These are phyloP conservation scores for Sturnira hondurensis DNA, from an alignment of 2,113 vertebrate genomes.

Conservation along the genomic window DNA sequence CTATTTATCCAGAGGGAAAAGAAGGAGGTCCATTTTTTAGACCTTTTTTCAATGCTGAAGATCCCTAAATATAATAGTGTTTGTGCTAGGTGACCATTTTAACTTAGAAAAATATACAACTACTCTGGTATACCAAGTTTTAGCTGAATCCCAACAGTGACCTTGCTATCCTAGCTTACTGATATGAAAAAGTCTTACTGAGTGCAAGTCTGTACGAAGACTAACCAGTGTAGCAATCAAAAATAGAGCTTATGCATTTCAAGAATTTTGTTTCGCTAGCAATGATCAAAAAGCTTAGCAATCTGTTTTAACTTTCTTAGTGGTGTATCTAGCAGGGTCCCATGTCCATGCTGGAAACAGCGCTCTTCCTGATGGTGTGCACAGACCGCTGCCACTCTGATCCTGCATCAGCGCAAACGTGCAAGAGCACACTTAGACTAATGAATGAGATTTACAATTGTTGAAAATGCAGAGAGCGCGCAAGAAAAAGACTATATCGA, in stretches of 20 bases:
- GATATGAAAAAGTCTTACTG: background rate
- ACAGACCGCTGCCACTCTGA: background rate
- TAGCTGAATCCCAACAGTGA: background rate
- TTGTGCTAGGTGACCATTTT: background rate
- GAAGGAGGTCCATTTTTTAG: background rate
- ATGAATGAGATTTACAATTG: background rate
- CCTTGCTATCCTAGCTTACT: background rate
- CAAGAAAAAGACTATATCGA: background rate
- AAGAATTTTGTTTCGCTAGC: background rate
- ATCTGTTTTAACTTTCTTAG: background rate
- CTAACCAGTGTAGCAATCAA: slow-evolving; percentile 4
- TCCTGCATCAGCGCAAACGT: background rate
- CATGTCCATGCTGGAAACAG: background rate
- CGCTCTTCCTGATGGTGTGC: background rate
- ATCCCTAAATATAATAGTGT: background rate
- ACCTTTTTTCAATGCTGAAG: background rate
- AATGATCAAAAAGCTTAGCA: background rate
- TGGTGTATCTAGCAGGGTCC: background rate
- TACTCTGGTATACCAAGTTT: background rate
- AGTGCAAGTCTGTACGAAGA: background rate
- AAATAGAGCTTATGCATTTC: background rate
- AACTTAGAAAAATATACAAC: background rate
- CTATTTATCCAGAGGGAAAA: background rate
- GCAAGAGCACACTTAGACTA: background rate
- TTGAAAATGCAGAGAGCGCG: background rate